Evolutionary conservation across 53 echinoderm and acorn worm species (phyloP), one percentile per base, ranked within the genome.

Genomic region (Patiria pectinifera): DNA sequence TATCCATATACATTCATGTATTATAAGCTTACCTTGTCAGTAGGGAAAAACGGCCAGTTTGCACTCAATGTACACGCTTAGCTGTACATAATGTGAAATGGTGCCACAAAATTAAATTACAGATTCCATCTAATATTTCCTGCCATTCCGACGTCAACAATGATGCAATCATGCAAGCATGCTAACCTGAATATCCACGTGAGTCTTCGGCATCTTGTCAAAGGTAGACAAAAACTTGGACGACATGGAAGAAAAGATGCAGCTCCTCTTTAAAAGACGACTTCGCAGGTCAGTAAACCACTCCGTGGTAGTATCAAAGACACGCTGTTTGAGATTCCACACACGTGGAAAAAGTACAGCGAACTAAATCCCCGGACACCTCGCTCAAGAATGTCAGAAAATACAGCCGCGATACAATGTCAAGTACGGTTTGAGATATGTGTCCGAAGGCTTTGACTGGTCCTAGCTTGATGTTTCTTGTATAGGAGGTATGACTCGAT

Each of bases 161-260:
- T 59, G 25, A 86, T 86, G 53, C 74, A 86, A 86, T 22, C 74
- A 86, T 86, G 74, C 86, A 60, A 47, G 62, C 87, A 87, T 78
- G 87, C 87, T 87, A 87, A 87, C 87, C 87, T 87, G 74, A 45
- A 59, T 62, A 87, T 77, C 87, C 87, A 87, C 87, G 49, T 78
- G 87, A 77, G 87, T 77, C 45, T 77, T 87, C 59, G 87, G 87
- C 87, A 87, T 87, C 75, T 76, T 87, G 11, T 87, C 77, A 62
- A 87, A 26, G 59, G 62, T 59, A 35, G 87, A 60, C 13, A 26
- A 44, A 11, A 63, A 66, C 43, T 35, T 84, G 19, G 69, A 84
- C 48, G 62, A 44, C 84, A 63, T 43, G 63, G 59, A 66, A 66
- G 66, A 66, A 66, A 6, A 3, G 66, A 15, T 66, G 66, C 3